Evolutionary conservation across 2,113 vertebrate species (phyloP), one percentile per base, ranked within the genome.

Genomic region (Petaurus breviceps): DNA sequence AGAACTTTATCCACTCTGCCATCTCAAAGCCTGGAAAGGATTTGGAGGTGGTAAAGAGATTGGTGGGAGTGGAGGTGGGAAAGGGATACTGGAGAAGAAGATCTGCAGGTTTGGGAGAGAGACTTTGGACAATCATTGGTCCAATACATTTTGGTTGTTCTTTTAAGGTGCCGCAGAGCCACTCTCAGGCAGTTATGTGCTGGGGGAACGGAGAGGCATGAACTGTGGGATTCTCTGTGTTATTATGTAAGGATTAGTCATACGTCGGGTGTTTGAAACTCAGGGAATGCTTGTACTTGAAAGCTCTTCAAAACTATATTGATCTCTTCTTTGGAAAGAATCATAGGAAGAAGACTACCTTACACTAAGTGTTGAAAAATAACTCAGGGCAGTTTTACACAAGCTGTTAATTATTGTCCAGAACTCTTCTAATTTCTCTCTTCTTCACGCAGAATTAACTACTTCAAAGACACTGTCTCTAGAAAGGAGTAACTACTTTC

Each of bases 381-480:
- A 93, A 2, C 14, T 19, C 23, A 25, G 95, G 25, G 3, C 94
- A 37, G n/a, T 90, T 93, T 47, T 24, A 5, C 93, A 5, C 43
- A n/a, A 91, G 3, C 51, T 26, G 11, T 47, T 91, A 54, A 16
- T 19, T 89, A 12, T 8, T 77, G 19, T 91, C 94, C 19, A 89
- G 49, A 37, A 92, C 84, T 49, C 23, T 55, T 43, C 90, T 5
- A 52, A 61, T 95, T 11, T 1, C 31, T 46, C 0, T 97, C 31
- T 91, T 91, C 51, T 8, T 52, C 68, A 55, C 46, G 95, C 91
- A 8, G 46, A 90, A 57, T 51, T 95, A 92, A 28, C 91, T 11
- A 49, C 31, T 92, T 51, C 54, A 57, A 94, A 93, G 43, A 91
- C 25, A 84, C 16, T 96, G 92, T 93, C 53, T 95, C 9, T 68